These are phyloP conservation scores for Typhlichthys subterraneus DNA, from an alignment of 2,797 vertebrate species.

Conservation along the genomic window DNA sequence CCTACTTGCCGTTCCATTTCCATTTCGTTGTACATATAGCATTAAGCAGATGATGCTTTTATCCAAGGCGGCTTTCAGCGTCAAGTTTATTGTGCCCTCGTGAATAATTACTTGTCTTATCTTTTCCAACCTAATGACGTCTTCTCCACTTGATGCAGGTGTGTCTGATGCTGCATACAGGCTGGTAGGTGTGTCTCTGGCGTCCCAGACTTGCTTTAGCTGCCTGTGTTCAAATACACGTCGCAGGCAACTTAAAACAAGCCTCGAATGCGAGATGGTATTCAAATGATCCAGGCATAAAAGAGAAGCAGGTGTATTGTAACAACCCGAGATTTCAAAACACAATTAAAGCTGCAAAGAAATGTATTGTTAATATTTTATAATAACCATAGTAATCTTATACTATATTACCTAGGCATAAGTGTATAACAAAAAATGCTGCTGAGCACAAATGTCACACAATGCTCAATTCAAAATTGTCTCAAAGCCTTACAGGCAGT, in stretches of 20 bases:
- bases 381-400: neutral
- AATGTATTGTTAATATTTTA: neutral
- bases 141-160: neutral
- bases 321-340: neutral
- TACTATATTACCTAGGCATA: too few relatives aligned
- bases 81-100: too few relatives aligned
- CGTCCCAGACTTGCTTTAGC: conserved; percentile 96
- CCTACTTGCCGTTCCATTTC: too few relatives aligned
- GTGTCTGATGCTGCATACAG: neutral
- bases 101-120: too few relatives aligned
- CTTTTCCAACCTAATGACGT: too few relatives aligned
- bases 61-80: too few relatives aligned
- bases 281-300: conserved; percentile 6
- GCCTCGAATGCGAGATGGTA: conserved; percentile 76
- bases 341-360: neutral
- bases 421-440: too few relatives aligned
- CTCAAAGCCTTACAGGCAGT: neutral
- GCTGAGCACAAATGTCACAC: too few relatives aligned
- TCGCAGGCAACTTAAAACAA: conserved; percentile 97
- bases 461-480: neutral
- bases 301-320: neutral
- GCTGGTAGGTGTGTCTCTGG: conserved; percentile 45
- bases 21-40: too few relatives aligned
- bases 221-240: conserved; percentile 86
- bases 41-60: too few relatives aligned